Base-by-base conservation (phyloP, 2,888 invertebrate species). In the Iselma pallidipennis region DNA sequence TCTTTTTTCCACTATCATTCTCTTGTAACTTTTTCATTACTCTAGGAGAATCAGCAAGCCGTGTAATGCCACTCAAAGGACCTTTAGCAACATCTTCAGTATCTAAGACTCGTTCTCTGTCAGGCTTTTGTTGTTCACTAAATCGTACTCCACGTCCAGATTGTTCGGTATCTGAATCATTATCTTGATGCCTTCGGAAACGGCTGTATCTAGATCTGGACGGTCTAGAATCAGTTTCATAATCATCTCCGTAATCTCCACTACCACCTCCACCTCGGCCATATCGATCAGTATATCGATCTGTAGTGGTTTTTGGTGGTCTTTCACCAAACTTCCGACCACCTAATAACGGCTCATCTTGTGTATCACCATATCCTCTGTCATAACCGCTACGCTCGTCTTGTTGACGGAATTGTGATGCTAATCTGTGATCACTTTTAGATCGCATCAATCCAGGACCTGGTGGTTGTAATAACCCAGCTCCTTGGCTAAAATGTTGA, bases 361-460 rank as follows among this genome's bases (percentile, higher is more conserved):
- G 75, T 4, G 74, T 76, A 58, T 89, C 87, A 16, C 83, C 84
- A 71, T 86, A 88, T 51, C 87, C 86, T 67, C 79, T 73, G 28
- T 80, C 81, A 49, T 78, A 77, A 42, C 78, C 72, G 23, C 85
- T 85, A 29, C 86, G 58, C 76, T 93, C 92, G 79, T 94, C 93
- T 79, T 94, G 92, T 76, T 92, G 91, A 31, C 95, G 88, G 82
- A 94, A 95, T 77, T 95, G 95, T 0, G 93, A 84, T 4, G 95
- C 94, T 65, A 96, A 83, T 42, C 96, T 88, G 81, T 96, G 96
- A 78, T 96, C 96, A 79, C 95, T 95, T 81, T 96, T 96, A 65
- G 95, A 95, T 68, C 96, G 86, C 87, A 95, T 95, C 16, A 96
- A 83, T 1, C 95, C 95, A 49, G 91, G 91, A 5, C 86, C 85